These are phyloP conservation scores for Mya arenaria DNA, from an alignment of 1,140 invertebrate species.

Conservation along the genomic window DNA sequence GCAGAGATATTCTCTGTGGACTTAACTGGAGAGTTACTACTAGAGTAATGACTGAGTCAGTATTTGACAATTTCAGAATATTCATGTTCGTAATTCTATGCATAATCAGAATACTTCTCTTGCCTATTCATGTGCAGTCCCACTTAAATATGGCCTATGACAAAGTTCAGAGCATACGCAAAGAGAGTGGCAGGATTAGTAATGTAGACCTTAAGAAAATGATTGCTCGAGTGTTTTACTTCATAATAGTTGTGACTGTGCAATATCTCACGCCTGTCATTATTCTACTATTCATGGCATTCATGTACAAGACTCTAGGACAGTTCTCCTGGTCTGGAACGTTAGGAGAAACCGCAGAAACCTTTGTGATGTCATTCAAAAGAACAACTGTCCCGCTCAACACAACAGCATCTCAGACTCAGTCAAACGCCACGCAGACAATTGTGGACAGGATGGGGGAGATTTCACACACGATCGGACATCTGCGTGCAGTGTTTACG, in stretches of 20 bases:
- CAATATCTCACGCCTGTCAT: constrained; percentile 95
- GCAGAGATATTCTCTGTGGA: constrained; percentile 92
- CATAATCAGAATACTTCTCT: constrained; percentile 88
- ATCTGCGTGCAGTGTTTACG: constrained; percentile 92
- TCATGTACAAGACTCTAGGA: constrained; percentile 97
- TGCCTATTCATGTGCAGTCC: constrained; percentile 95
- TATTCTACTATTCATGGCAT: constrained; percentile 91
- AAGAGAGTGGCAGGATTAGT: constrained; percentile 95
- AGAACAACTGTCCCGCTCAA: constrained; percentile 1
- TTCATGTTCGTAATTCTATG: constrained; percentile 88
- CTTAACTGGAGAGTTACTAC: constrained; percentile 68
- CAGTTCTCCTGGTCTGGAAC: constrained; percentile 78
- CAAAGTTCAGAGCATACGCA: constrained; percentile 91
- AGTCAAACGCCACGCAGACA: constrained; percentile 80
- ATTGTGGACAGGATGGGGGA: constrained; percentile 81
- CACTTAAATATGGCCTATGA: constrained; percentile 96
- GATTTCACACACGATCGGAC: constrained; percentile 89
- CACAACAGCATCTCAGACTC: not conserved
- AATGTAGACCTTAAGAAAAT: constrained; percentile 96
- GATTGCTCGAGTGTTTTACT: constrained; percentile 96
- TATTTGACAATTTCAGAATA: constrained; percentile 92
- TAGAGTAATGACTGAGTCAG: constrained; percentile 85
- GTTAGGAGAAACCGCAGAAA: constrained; percentile 74
- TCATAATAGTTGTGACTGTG: constrained; percentile 95
- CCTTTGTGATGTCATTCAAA: constrained; percentile 51